Conservation (phyloP, 2,797 vertebrate genomes). For the Pseudopleuronectes americanus region DNA sequence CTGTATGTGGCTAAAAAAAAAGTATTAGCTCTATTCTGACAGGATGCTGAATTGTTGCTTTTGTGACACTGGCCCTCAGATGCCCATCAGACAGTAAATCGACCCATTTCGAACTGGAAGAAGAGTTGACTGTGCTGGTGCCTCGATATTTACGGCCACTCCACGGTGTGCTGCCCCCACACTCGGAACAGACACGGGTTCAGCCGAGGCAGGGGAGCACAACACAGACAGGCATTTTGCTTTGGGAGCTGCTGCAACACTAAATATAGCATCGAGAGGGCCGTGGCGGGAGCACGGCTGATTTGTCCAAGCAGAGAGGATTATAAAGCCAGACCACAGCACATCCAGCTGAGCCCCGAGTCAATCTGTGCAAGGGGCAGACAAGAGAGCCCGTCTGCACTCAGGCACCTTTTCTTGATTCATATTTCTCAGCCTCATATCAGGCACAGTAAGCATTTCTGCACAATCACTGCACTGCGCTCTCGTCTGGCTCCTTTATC, state of each 20-base stretch:
- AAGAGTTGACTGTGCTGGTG: slow-evolving; percentile 34
- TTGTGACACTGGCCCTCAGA: slow-evolving; percentile 15
- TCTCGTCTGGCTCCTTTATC: slow-evolving; percentile 18
- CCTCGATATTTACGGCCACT: slow-evolving; percentile 60
- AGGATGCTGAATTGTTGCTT: slow-evolving; percentile 24
- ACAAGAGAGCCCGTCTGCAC: slow-evolving; percentile 9
- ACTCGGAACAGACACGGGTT: slow-evolving; percentile 60
- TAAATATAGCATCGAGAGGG: slow-evolving; percentile 76
- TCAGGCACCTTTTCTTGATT: slow-evolving; percentile 50
- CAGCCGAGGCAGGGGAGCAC: slow-evolving; percentile 52
- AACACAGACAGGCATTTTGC: slow-evolving; percentile 58
- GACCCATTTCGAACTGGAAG: slow-evolving; percentile 48
- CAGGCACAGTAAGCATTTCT: slow-evolving; percentile 24
- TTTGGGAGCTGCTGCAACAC: slow-evolving; percentile 61
- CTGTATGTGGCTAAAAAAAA: slow-evolving; percentile 1
- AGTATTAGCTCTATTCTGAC: slow-evolving; percentile 11
- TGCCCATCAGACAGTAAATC: slow-evolving; percentile 54
- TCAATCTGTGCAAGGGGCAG: slow-evolving; percentile 37
- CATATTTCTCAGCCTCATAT: slow-evolving; percentile 31
- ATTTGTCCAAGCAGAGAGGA: slow-evolving; percentile 71
- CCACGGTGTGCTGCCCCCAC: slow-evolving; percentile 29
- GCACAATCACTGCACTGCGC: slow-evolving; percentile 20
- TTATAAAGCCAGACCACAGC: slow-evolving; percentile 65
- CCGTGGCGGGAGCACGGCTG: slow-evolving; percentile 59
- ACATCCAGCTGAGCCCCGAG: slow-evolving; percentile 68